Percentiles rank a stretch among this genome's conserved stretches.
phyloP scores from a whole-genome alignment of 2,888 invertebrate genomes.

The Neoaliturus tenellus region DNA sequence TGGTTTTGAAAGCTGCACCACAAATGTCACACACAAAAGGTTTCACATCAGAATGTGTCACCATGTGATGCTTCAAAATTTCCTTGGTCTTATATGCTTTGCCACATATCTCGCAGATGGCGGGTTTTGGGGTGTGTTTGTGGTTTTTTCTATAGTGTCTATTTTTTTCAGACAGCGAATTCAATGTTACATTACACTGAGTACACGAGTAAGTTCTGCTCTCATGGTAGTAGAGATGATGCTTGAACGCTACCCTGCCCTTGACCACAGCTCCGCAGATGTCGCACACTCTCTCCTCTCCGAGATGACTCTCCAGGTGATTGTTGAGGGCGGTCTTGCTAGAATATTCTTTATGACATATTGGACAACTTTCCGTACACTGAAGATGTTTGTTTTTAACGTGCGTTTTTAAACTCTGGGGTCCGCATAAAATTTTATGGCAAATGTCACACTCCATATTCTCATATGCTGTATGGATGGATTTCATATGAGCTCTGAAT shows the following conservation, averaged over 20 bases:
- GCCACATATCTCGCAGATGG: slow-evolving; percentile 34
- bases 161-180: neutral
- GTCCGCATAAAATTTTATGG: neutral
- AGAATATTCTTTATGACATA: neutral
- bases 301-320: neutral
- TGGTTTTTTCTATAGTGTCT: neutral
- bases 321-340: neutral
- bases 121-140: neutral
- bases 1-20: neutral
- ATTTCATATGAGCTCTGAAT: neutral
- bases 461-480: neutral
- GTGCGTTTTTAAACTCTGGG: neutral
- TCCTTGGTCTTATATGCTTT: neutral
- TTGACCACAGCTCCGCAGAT: slow-evolving; percentile 23
- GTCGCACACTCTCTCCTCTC: neutral
- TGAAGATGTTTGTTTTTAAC: neutral
- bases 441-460: slow-evolving; percentile 30
- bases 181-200: neutral
- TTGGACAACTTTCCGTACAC: neutral
- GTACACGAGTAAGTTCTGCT: neutral
- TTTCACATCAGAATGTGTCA: neutral
- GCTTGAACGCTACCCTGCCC: neutral
- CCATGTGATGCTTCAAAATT: neutral
- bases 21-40: slow-evolving; percentile 1
- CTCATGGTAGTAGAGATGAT: neutral